Conservation (phyloP, 2,888 invertebrate species). For the Acronicta leporina region DNA sequence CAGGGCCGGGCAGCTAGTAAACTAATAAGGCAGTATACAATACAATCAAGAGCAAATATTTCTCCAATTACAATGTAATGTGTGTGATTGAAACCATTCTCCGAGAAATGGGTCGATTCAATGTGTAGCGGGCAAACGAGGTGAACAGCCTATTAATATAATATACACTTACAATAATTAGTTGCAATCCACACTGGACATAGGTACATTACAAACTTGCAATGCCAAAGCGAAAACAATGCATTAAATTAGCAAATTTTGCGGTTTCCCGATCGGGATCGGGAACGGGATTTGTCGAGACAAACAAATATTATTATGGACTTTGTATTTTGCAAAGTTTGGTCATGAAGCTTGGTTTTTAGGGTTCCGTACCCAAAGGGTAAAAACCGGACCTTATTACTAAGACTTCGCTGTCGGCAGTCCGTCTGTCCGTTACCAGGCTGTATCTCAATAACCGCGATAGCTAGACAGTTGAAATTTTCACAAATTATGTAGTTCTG, state of each 20-base stretch:
- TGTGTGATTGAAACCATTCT: conserved; percentile 3
- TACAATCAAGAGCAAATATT: too few relatives aligned
- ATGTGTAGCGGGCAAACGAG: conserved; percentile 1
- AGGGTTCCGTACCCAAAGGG: too few relatives aligned
- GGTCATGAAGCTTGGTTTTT: too few relatives aligned
- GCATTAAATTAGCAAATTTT: conserved; percentile 5
- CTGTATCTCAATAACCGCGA: too few relatives aligned
- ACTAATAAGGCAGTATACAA: too few relatives aligned
- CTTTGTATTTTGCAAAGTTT: too few relatives aligned
- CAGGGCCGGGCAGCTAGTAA: too few relatives aligned
- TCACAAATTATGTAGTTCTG: too few relatives aligned
- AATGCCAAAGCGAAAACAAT: conserved; percentile 12
- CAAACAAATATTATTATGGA: neutral
- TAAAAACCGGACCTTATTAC: too few relatives aligned
- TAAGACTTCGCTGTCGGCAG: too few relatives aligned
- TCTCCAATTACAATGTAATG: neutral
- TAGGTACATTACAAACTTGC: neutral
- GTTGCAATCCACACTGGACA: conserved; percentile 22
- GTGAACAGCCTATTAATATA: conserved; percentile 20
- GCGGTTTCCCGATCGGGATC: neutral
- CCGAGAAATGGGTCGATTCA: conserved; percentile 12
- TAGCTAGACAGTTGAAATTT: too few relatives aligned
- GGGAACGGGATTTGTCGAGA: neutral
- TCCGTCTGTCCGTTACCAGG: too few relatives aligned
- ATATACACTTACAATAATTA: conserved; percentile 18